Base-by-base conservation (phyloP, 2,797 vertebrate genomes). In the Sebastes minor region DNA sequence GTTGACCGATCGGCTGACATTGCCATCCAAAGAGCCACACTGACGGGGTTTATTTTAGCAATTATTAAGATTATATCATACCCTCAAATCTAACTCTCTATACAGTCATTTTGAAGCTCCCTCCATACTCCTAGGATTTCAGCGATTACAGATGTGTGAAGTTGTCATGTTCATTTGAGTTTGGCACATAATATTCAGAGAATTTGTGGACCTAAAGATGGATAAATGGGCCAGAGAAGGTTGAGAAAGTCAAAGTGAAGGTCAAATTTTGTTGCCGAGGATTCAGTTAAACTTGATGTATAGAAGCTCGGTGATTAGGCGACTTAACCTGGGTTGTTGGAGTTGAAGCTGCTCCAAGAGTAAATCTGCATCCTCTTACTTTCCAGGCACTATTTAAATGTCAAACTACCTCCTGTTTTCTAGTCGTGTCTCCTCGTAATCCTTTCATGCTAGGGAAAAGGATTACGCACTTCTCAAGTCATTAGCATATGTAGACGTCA, bases 341-440 rank as follows among this genome's bases (percentile, higher is more conserved):
- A 59, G 30, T 10, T 4, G 25, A 65, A 81, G 71, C 66, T 23
- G 32, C 78, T 80, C 56, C 27, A 1, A 46, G 62, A 69, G 60
- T 53, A 67, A 80, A 76, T 69, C 77, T 73, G 20, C 75, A 14
- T 72, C 81, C 70, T 63, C 73, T 71, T 46, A 69, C 79, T 78
- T 84, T 60, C 71, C 59, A 23, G 53, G 67, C 63, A 59, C 55
- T 55, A 13, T 76, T 82, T 77, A 74, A 79, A 83, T 76, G 71
- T 85, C 68, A 85, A 74, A 74, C 71, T n/a, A 53, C 74, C 80
- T 79, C 72, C 82, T 79, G 65, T 80, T 74, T 83, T 83, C 57
- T 56, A 11, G 64, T 72, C 52, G 42, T 28, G 77, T 63, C 66
- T 57, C 33, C 49, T 71, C 28, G 11, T 85, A 81, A 85, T 85